phyloP scores from a whole-genome alignment of 30 jellyfish, hydroid and myxozoan species.

The Hydractinia symbiolongicarpus region DNA sequence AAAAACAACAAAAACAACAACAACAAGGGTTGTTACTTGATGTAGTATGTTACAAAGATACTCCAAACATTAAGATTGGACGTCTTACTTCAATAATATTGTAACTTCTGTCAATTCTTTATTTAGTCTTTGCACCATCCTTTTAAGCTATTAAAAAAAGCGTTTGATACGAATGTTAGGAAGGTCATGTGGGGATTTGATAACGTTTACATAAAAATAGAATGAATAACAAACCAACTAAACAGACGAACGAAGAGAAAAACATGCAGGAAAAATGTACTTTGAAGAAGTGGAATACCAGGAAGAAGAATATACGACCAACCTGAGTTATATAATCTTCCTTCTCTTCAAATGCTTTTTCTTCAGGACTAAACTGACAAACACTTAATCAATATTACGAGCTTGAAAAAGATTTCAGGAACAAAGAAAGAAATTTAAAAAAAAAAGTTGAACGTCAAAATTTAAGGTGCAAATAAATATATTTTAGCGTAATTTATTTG shows the following conservation, averaged over 20 bases:
- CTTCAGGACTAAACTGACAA: background rate
- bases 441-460: background rate
- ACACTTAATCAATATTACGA: too few relatives aligned
- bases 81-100: background rate
- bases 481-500: too few relatives aligned
- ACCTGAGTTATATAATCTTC: slow-evolving; percentile 4
- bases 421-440: background rate
- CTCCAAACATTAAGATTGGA: background rate
- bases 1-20: too few relatives aligned
- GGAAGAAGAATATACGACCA: background rate
- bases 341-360: background rate
- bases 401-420: background rate
- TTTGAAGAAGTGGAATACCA: background rate
- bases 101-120: slow-evolving; percentile 21
- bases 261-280: background rate
- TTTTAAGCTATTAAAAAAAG: slow-evolving; percentile 7
- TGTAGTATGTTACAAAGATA: background rate
- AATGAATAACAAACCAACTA: background rate
- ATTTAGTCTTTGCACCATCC: slow-evolving; percentile 20
- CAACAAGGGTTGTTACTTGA: too few relatives aligned
- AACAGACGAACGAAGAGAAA: background rate
- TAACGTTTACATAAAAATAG: background rate
- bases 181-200: background rate
- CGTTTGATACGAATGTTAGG: background rate
- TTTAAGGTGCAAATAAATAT: too few relatives aligned